A percentile compares a stretch with the other conserved stretches of the same genome.
phyloP scores from a whole-genome alignment of 2,113 vertebrate species.

The Bubo blakistoni region DNA sequence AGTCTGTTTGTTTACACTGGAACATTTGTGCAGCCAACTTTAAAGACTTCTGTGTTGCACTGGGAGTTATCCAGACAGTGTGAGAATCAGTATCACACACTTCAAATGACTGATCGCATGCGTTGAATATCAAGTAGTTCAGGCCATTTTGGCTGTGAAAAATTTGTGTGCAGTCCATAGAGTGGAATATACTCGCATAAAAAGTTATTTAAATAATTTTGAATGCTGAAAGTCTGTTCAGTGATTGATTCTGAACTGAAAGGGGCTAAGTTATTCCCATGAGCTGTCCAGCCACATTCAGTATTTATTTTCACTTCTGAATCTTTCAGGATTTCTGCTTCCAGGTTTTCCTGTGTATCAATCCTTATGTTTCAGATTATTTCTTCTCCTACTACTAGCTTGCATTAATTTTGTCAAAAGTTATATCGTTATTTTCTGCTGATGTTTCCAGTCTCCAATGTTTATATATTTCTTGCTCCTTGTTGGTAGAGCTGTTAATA shows the following conservation, averaged over 20 bases:
- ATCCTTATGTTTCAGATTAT: neutral
- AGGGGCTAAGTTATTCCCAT: neutral
- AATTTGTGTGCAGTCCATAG: neutral
- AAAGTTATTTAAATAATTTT: neutral
- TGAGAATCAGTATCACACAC: neutral
- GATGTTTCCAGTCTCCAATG: neutral
- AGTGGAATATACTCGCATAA: neutral
- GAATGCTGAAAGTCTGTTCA: neutral
- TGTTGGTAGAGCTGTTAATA: neutral
- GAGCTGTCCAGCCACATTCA: neutral
- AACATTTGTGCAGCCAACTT: neutral
- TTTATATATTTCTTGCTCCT: neutral
- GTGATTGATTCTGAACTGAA: neutral
- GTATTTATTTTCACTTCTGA: slow-evolving; percentile 1
- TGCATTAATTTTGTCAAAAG: neutral
- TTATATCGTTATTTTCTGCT: neutral
- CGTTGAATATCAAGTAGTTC: neutral
- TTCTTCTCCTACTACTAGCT: neutral
- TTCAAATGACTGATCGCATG: neutral
- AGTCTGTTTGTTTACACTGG: slow-evolving; percentile 12
- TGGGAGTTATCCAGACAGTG: slow-evolving; percentile 15
- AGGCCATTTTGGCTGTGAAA: neutral
- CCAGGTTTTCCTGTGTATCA: neutral
- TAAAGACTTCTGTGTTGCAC: neutral
- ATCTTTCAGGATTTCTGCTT: neutral